Evolutionary conservation across 2,113 vertebrate species (phyloP).

Genomic region (Notiomystis cincta): DNA sequence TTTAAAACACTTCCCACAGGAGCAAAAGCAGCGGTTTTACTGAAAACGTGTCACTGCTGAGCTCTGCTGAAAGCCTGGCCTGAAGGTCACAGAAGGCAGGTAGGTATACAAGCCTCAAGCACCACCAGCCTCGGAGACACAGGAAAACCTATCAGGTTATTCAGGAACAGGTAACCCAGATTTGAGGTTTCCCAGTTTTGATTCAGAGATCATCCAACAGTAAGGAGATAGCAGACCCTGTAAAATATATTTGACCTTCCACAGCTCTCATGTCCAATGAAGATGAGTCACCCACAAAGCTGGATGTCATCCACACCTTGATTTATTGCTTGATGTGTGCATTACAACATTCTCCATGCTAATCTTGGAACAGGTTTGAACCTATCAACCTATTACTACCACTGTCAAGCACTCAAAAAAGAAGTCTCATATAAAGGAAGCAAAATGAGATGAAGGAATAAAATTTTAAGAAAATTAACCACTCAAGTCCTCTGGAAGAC

Average conservation of each 20-base stretch:
- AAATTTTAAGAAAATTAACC: neutral
- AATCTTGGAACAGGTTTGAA: neutral
- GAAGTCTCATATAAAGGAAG: neutral
- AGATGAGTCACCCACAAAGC: neutral
- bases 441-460: neutral
- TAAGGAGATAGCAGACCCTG: neutral
- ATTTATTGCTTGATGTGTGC: neutral
- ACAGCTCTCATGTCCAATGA: neutral
- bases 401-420: neutral
- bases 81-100: neutral
- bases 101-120: neutral
- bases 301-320: neutral
- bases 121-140: neutral
- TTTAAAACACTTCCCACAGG: neutral
- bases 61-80: neutral
- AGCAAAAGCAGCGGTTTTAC: neutral
- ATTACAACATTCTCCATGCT: neutral
- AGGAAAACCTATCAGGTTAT: neutral
- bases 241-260: neutral
- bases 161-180: neutral
- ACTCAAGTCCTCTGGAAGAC: neutral
- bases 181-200: neutral
- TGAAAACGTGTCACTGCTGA: neutral
- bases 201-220: neutral
- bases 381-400: neutral